These are phyloP conservation scores for Hormiphora californensis DNA, from an alignment of 37 sponge, comb jelly and placozoan species.

Conservation along the genomic window DNA sequence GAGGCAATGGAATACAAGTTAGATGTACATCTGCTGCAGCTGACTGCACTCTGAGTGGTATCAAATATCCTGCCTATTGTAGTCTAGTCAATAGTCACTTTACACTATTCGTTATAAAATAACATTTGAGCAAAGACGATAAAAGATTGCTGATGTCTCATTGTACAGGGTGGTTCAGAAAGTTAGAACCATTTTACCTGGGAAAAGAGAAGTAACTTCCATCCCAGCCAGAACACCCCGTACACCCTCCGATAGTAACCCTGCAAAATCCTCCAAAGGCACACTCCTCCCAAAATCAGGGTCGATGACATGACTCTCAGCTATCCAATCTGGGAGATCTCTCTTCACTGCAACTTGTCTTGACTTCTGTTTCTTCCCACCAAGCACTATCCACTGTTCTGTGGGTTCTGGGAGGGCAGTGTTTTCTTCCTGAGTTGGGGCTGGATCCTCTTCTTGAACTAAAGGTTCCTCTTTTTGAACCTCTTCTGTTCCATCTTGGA, in stretches of 20 bases:
- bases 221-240: not conserved
- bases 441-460: not conserved
- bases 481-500: not conserved
- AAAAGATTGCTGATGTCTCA: not conserved
- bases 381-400: not conserved
- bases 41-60: no score
- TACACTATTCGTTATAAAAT: not conserved
- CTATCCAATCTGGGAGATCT: conserved; percentile 35
- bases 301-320: not conserved
- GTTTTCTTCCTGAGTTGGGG: not conserved
- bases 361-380: not conserved
- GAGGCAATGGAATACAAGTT: no score
- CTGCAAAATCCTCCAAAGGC: not conserved
- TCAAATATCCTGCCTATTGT: no score
- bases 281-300: not conserved
- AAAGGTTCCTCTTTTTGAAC: not conserved
- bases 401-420: not conserved
- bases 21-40: no score
- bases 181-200: not conserved
- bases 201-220: not conserved
- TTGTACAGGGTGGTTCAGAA: not conserved
- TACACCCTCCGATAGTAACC: not conserved
- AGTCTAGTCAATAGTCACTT: no score
- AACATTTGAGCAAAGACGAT: not conserved
- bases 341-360: not conserved